These are phyloP conservation scores for Philonicus albiceps DNA, from an alignment of 2,888 invertebrate species.

Conservation along the genomic window DNA sequence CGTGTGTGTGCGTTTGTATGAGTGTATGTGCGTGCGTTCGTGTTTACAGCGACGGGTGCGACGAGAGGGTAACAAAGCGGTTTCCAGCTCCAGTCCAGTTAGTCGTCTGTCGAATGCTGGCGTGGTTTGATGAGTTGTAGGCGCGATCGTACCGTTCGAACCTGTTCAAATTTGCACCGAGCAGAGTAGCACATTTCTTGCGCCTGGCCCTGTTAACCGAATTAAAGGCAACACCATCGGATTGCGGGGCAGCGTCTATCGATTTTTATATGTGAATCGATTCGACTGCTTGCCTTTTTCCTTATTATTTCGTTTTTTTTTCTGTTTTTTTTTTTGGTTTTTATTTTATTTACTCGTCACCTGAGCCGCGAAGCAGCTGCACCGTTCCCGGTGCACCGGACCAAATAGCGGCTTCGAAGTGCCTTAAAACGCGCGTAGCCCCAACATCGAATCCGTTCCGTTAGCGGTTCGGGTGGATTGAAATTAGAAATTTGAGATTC, in stretches of 20 bases:
- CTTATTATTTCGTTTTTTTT: not conserved
- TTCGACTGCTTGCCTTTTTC: not conserved
- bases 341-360: not conserved
- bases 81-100: constrained; percentile 50
- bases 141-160: not conserved
- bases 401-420: not conserved
- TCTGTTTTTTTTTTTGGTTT: not conserved
- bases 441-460: not conserved
- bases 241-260: constrained; percentile 12
- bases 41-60: not conserved
- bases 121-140: constrained; percentile 49
- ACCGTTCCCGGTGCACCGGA: not conserved
- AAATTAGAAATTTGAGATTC: not conserved
- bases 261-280: constrained; percentile 34
- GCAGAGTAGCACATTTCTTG: not conserved
- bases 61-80: constrained; percentile 17
- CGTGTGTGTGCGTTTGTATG: not conserved
- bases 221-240: not conserved
- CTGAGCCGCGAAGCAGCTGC: not conserved
- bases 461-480: not conserved
- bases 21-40: not conserved
- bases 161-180: not conserved
- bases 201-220: not conserved
- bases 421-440: not conserved
- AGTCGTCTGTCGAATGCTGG: constrained; percentile 63